Base-by-base conservation (phyloP, 2,113 vertebrate genomes). In the Seriola quinqueradiata region DNA sequence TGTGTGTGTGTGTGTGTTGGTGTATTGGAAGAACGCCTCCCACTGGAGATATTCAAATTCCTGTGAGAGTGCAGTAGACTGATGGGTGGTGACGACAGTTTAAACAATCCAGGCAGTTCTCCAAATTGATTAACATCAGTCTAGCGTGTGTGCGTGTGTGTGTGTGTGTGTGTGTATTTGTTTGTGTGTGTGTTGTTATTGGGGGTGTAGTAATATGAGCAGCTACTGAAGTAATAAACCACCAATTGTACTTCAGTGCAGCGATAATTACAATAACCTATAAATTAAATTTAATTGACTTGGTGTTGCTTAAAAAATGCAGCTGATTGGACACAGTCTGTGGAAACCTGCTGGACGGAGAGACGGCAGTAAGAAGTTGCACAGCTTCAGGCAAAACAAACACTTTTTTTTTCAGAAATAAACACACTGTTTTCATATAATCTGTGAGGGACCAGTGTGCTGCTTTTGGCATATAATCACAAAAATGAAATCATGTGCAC, bases 381-480 rank as follows among this genome's bases (percentile, higher is more conserved):
- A 84, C 64, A 40, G 88, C 89, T 91, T 60, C 84, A 42, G 91
- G 91, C 96, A 87, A 87, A 87, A 86, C 74, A 77, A 82, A 76
- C 75, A 52, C 57, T 75, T 66, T 38, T 58, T 38, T 38, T 50
- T 76, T 44, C 28, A 50, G 70, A 48, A 65, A 73, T 84, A 90
- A 90, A 89, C 85, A 91, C 75, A 68, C 64, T 68, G 82, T 88
- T 89, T 91, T 75, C 73, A 78, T 90, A 88, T 96, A 97, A 98
- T 97, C 96, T 96, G 95, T 95, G 96, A 96, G 96, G 95, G 95
- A 95, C 92, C 96, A 97, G 96, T 90, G 95, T 94, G 94, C 95
- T 71, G 92, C 90, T 96, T 91, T 95, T 98, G 97, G 97, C 97
- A 96, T 95, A 96, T 96, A 97, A 97, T 98, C 97, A 98, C 77